Base-by-base conservation (phyloP, 2,888 invertebrate genomes). In the Diarsia brunnea region DNA sequence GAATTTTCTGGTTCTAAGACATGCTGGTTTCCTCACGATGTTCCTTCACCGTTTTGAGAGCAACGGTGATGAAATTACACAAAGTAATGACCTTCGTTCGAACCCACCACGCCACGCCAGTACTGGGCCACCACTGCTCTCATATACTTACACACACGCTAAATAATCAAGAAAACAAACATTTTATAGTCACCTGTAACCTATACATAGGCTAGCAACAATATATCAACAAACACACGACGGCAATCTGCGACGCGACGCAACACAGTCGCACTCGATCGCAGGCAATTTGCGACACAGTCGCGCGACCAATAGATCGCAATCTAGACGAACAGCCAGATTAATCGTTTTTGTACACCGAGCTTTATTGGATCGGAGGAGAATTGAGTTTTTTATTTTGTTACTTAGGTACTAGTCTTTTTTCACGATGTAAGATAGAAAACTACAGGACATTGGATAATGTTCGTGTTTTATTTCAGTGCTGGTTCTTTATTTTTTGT, bases 191-290 rank as follows among this genome's bases (percentile, higher is more conserved):
- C 63, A n/a, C n/a, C n/a, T n/a, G n/a, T 12, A 78, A 71, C 58
- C 58, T 63, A 63, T 24, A 12, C 53, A 4, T 53, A 79, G 60
- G 55, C 60, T 53, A 49, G 49, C 53, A 79, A 79, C 70, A 75
- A 69, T 75, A 65, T 72, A 64, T 31, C 49, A 31, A 27, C 64
- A 43, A 47, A 49, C 73, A 61, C 75, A 69, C 65, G 84, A 71
- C 58, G 81, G 84, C 89, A 89, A 89, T 90, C 89, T 89, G 89
- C 81, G 88, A 87, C 77, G 78, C 78, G 51, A 65, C 75, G 51
- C 43, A 60, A 71, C 66, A 81, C 72, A 76, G 80, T 76, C 70
- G 45, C 73, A 78, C 82, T 67, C 68, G 77, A 79, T 63, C 45
- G 63, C n/a, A 49, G 88, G 84, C 75, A 73, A 76, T 43, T 51